Evolutionary conservation across 2,113 vertebrate genomes (phyloP), one percentile per base, ranked within the genome.

Genomic region (Callipepla squamata): DNA sequence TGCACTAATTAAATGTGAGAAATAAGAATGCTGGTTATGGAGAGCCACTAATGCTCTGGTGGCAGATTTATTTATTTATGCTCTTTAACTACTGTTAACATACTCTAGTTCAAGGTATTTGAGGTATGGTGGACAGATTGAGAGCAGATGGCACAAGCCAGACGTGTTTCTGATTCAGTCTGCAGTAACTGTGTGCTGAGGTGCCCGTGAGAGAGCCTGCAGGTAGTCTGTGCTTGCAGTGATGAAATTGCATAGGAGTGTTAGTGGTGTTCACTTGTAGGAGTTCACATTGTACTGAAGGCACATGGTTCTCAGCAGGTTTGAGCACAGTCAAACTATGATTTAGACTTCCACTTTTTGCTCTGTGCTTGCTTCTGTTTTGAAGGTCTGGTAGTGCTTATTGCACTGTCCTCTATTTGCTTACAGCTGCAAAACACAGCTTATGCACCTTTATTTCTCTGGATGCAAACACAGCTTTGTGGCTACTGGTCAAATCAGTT

Each of bases 361-460:
- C 16, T 36, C 30, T 57, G 2, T 82, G 25, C 22, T 72, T 72
- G 9, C 36, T 85, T 20, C 25, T 51, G 7, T 63, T 22, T 61
- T 85, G 67, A 12, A 23, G 77, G 34, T 67, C 18, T n/a, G 25
- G 28, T 26, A 74, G 25, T 63, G 28, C 22, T 62, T 25, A 19
- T 34, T 25, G 47, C 32, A 4, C 2, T 1, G 45, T 4, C 2
- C 2, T 63, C 12, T 34, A 15, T 82, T 73, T 1, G 63, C 25
- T 68, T 85, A 25, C 4, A 26, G 25, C 38, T 59, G 32, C 7
- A 15, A 62, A 81, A 42, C 3, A 4, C 0, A 40, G 17, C 13
- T 9, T 50, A 48, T 28, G 0, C 59, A 8, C 45, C 4, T 8
- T 59, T 48, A 63, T 68, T 30, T 3, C 4, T 11, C 7, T 1